Percentiles rank a stretch among this genome's conserved stretches.
phyloP scores from a whole-genome alignment of 2,888 invertebrate species.

The Cryptocephalus moraei region DNA sequence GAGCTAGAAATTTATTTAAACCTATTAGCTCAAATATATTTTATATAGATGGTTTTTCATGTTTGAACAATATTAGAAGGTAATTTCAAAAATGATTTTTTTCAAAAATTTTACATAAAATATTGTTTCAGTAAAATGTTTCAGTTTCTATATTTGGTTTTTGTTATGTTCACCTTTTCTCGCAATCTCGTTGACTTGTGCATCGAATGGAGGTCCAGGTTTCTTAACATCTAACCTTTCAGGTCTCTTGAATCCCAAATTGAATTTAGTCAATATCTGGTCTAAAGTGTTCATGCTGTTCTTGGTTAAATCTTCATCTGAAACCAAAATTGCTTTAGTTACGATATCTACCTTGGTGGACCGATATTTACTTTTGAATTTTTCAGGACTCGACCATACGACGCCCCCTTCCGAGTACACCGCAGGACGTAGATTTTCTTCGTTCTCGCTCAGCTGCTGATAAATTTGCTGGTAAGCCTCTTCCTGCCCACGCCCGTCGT shows the following conservation, averaged over 20 bases:
- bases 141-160: not conserved
- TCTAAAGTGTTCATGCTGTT: slow-evolving; percentile 32
- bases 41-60: too few species aligned
- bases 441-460: slow-evolving; percentile 24
- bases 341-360: too few species aligned
- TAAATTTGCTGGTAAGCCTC: slow-evolving; percentile 21
- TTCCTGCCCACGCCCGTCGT: slow-evolving; percentile 1
- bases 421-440: slow-evolving; percentile 23
- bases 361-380: slow-evolving; percentile 2
- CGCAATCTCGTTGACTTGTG: slow-evolving; percentile 41
- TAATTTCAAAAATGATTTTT: too few species aligned
- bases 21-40: too few species aligned
- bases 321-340: too few species aligned
- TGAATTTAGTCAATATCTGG: slow-evolving; percentile 50
- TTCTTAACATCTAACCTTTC: slow-evolving; percentile 90
- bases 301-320: too few species aligned
- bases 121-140: too few species aligned
- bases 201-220: slow-evolving; percentile 77
- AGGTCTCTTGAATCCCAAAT: slow-evolving; percentile 74
- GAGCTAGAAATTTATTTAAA: too few species aligned
- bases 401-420: slow-evolving; percentile 55
- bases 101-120: too few species aligned
- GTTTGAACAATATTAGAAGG: too few species aligned
- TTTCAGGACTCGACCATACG: slow-evolving; percentile 19
- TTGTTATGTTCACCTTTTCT: slow-evolving; percentile 11